A percentile compares a stretch with the other conserved stretches of the same genome.
These are phyloP conservation scores for Volucella bombylans DNA, from an alignment of 2,888 invertebrate genomes.

Conservation along the genomic window DNA sequence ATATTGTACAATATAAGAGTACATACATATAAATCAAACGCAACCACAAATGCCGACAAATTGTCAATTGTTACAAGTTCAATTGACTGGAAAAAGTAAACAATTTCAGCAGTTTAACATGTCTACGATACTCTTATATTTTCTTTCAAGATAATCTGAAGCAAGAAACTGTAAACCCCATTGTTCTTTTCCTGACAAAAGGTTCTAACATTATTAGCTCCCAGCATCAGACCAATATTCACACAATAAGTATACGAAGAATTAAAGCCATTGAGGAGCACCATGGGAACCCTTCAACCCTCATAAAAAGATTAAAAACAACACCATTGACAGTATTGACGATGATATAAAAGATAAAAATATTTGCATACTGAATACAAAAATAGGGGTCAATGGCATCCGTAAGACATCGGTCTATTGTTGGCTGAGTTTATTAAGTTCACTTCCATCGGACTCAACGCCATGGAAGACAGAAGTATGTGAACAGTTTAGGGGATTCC, in stretches of 20 bases:
- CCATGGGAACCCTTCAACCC: conserved; percentile 12
- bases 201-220: conserved; percentile 26
- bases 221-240: conserved; percentile 3
- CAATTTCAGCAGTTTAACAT: not conserved
- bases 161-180: not conserved
- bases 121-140: not conserved
- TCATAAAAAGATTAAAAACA: conserved; percentile 1
- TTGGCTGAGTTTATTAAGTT: conserved; percentile 45
- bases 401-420: conserved; percentile 22
- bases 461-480: conserved; percentile 5
- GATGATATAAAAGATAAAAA: conserved; percentile 10
- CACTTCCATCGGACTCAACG: conserved; percentile 27
- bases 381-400: conserved; percentile 56
- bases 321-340: conserved; percentile 10
- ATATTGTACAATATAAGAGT: too few relatives aligned
- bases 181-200: conserved; percentile 17
- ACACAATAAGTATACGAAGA: not conserved
- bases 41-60: too few relatives aligned
- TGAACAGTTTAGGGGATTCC: conserved; percentile 44
- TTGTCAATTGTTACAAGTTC: conserved; percentile 9
- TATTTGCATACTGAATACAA: conserved; percentile 30
- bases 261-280: not conserved
- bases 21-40: too few relatives aligned
- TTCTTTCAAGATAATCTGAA: not conserved
- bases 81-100: not conserved